Percentiles rank a stretch among this genome's conserved stretches.
phyloP scores from a whole-genome alignment of 2,888 invertebrate species.

The Epinotia nisella region DNA sequence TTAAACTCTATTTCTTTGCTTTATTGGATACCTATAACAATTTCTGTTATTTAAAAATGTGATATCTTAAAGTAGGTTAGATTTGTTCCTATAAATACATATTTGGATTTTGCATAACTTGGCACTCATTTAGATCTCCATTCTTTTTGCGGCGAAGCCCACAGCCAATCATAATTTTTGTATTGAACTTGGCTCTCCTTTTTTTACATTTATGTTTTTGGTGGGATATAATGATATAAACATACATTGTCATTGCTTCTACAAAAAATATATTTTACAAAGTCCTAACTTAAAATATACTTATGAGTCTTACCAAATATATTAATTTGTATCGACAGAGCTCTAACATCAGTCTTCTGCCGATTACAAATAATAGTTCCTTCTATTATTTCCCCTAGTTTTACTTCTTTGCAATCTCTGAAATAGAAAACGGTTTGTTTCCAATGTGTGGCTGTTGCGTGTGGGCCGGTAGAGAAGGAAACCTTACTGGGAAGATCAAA shows the following conservation, averaged over 20 bases:
- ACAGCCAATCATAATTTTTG: too few species aligned
- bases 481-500: slow-evolving; percentile 89
- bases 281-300: slow-evolving; percentile 86
- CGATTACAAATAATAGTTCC: slow-evolving; percentile 91
- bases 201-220: too few species aligned
- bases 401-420: slow-evolving; percentile 88
- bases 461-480: slow-evolving; percentile 92
- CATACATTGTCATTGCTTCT: background rate
- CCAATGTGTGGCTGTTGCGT: slow-evolving; percentile 93
- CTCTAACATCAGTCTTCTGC: slow-evolving; percentile 89
- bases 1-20: too few species aligned
- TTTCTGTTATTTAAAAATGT: too few species aligned
- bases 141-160: too few species aligned
- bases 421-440: slow-evolving; percentile 96
- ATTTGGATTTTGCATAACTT: too few species aligned
- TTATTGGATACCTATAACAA: too few species aligned
- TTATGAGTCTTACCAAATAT: slow-evolving; percentile 86
- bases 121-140: too few species aligned
- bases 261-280: background rate
- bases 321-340: slow-evolving; percentile 88
- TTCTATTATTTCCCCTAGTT: slow-evolving; percentile 85
- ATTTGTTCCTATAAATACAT: too few species aligned
- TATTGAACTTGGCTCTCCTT: too few species aligned
- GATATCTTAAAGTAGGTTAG: too few species aligned
- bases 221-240: too few species aligned